Base-by-base conservation (phyloP, 2,113 vertebrate species). In the Nycticorax nycticorax region DNA sequence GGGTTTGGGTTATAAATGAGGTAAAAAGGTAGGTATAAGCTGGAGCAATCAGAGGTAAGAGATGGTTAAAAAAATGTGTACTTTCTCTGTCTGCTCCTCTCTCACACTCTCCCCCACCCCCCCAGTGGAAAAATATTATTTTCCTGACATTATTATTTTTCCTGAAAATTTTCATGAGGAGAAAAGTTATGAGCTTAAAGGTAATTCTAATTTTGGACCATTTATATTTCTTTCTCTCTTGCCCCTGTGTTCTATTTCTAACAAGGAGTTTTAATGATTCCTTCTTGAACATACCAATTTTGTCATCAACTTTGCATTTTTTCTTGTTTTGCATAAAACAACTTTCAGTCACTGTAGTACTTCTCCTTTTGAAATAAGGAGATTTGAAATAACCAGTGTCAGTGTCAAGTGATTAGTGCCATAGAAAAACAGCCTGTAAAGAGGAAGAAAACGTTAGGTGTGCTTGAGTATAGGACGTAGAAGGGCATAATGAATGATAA, bases 71-170 rank as follows among this genome's bases (percentile, higher is more conserved):
- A 81, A 66, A 43, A 10, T 3, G 1, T 66, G 8, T 35, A 4
- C 12, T 48, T 80, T 68, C 24, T 67, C 19, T 57, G 18, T 18
- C 26, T 67, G 6, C 6, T 13, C 7, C 30, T 63, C 22, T 63
- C 10, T 89, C 16, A 45, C 9, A 18, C 10, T 41, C 1, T 4
- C 2, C 7, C 4, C 1, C 4, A 32, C 0, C 1, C 6, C 6
- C 1, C 4, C 1, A 1, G 7, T 41, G 10, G 9, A 88, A 78
- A 84, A 80, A 21, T 18, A 14, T 3, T n/a, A 43, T 37, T 67
- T 87, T 75, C 14, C 30, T 74, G 20, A 12, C 3, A 21, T 53
- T 28, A 45, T 62, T 63, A 14, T 43, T 88, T 79, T 86, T 50
- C 8, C 8, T 39, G 32, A 76, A 66, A 32, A 48, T 41, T 69